phyloP scores from a whole-genome alignment of 1,140 invertebrate genomes.

The Trichonephila clavata region DNA sequence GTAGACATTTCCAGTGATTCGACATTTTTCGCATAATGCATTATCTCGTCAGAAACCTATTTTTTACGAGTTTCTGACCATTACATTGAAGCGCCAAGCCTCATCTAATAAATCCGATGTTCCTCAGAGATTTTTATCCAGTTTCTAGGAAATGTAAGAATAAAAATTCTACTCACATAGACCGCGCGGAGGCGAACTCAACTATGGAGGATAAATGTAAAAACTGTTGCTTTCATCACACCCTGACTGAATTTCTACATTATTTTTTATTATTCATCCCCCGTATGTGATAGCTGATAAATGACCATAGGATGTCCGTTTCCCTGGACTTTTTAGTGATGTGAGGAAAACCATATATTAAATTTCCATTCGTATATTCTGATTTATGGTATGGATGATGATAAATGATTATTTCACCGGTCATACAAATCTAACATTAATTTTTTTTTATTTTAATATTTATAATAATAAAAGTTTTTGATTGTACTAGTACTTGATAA shows the following conservation, averaged over 20 bases:
- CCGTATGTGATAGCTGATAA: neutral
- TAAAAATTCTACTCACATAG: neutral
- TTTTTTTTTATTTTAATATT: too few relatives aligned
- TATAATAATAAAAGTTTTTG: too few relatives aligned
- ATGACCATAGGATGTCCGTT: neutral
- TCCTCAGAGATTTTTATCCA: neutral
- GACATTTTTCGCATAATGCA: too few relatives aligned
- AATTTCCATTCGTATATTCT: too few relatives aligned
- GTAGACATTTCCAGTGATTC: too few relatives aligned
- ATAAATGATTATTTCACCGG: too few relatives aligned
- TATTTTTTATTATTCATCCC: neutral
- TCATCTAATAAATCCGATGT: constrained; percentile 33
- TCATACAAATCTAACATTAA: too few relatives aligned
- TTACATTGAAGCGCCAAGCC: neutral
- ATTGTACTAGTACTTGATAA: too few relatives aligned
- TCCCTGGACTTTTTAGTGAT: neutral
- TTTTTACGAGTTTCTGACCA: constrained; percentile 8
- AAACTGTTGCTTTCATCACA: neutral
- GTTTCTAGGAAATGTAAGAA: neutral
- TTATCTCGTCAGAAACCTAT: neutral
- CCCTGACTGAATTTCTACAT: neutral
- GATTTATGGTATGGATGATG: too few relatives aligned
- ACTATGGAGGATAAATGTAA: neutral
- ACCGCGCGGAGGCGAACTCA: neutral
- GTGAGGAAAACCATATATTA: too few relatives aligned